Base-by-base conservation (phyloP, 2,113 vertebrate species). In the Holacanthus passer region DNA sequence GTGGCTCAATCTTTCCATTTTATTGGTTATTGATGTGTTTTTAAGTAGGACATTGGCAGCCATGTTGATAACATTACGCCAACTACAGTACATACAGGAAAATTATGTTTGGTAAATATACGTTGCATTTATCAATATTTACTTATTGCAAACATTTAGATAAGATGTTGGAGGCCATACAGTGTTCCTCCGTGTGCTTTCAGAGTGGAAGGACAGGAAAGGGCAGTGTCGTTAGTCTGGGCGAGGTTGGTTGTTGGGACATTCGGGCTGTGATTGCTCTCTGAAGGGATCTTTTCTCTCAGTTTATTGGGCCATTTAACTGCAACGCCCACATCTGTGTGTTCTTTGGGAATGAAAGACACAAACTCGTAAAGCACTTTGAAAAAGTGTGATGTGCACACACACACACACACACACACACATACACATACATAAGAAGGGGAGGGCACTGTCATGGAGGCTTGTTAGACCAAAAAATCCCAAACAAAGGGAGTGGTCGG, bases 291-390 rank as follows among this genome's bases (percentile, higher is more conserved):
- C 90, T 91, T 93, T 93, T 94, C 84, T 89, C 81, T 69, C 39
- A 17, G 67, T 94, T 94, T 92, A 94, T 93, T 91, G 85, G 88
- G 72, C 87, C 79, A 69, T 92, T 93, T 91, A 73, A 85, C 84
- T 62, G 88, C 85, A 83, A 85, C 77, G 52, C 90, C 87, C 91
- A 91, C 69, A 58, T 91, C 75, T 87, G 89, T 77, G 80, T 73
- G 55, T 76, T 88, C 71, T 81, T 63, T 64, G 66, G 62, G 67
- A 76, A 73, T 65, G 77, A 88, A 87, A 89, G 86, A 87, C 82
- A 84, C 82, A 79, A 75, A 84, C 78, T 89, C 69, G 71, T 91
- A 92, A 92, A 92, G 70, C 19, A 35, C 79, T 75, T 88, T 69
- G 35, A 68, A 73, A 82, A 85, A 69, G 55, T 43, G 60, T 59